phyloP scores from a whole-genome alignment of 2,113 vertebrate species.

The Pluvianellus socialis region DNA sequence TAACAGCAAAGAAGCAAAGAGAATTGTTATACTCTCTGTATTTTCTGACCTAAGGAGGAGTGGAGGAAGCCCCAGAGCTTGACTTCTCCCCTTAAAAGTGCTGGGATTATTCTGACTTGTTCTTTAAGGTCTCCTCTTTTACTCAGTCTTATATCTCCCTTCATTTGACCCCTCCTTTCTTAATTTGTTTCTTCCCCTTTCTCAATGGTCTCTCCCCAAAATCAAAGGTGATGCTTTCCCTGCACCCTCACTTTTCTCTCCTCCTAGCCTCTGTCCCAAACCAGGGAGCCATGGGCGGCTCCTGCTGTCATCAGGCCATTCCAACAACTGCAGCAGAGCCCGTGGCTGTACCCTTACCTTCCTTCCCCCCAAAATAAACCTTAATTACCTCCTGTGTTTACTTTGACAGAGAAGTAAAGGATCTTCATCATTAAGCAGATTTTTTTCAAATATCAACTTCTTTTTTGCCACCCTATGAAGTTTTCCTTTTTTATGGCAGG shows the following conservation, averaged over 20 bases:
- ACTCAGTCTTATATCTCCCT: neutral
- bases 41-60: neutral
- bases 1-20: neutral
- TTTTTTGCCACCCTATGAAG: neutral
- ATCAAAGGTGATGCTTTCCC: neutral
- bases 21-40: rapidly evolving
- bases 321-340: neutral
- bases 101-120: neutral
- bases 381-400: neutral
- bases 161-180: neutral
- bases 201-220: neutral
- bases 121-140: neutral
- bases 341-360: neutral
- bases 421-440: neutral
- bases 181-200: neutral
- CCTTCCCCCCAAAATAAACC: neutral
- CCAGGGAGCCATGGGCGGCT: rapidly evolving
- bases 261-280: neutral
- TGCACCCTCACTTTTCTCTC: neutral
- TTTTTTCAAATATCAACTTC: neutral
- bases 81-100: neutral
- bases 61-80: neutral
- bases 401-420: neutral
- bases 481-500: neutral
- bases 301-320: neutral